phyloP scores from a whole-genome alignment of 2,797 vertebrate genomes.

The Lepilemur ruficaudatus region DNA sequence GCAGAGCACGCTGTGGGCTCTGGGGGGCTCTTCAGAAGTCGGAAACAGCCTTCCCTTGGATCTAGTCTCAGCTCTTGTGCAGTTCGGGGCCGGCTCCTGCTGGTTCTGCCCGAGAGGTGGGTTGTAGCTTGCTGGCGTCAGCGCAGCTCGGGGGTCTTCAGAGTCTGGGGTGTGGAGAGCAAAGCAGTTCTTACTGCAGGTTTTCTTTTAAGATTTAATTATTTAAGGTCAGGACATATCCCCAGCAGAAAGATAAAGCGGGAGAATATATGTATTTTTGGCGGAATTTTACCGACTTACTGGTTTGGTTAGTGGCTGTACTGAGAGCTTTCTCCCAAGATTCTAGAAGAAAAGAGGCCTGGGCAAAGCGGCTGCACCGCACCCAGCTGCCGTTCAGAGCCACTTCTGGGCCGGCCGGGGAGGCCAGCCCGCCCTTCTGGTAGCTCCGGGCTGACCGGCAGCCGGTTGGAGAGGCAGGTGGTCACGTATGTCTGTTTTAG shows the following conservation, averaged over 20 bases:
- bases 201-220: neutral
- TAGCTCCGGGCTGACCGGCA: neutral
- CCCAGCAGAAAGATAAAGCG: neutral
- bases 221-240: neutral
- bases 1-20: neutral
- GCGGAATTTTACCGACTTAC: neutral
- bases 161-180: neutral
- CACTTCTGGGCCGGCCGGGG: fast-evolving
- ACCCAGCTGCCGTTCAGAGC: fast-evolving
- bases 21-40: neutral
- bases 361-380: fast-evolving
- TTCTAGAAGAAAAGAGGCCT: neutral
- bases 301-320: neutral
- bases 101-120: neutral
- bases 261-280: neutral
- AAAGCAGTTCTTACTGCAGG: no score
- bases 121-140: neutral
- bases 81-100: neutral
- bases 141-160: neutral
- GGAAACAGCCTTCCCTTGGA: neutral
- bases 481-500: neutral
- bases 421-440: neutral
- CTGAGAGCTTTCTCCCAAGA: neutral
- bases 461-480: neutral
- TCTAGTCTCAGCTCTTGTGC: fast-evolving